Evolutionary conservation across 2,888 invertebrate species (phyloP), one percentile per base, ranked within the genome.

Genomic region (Drosophila neotestacea): DNA sequence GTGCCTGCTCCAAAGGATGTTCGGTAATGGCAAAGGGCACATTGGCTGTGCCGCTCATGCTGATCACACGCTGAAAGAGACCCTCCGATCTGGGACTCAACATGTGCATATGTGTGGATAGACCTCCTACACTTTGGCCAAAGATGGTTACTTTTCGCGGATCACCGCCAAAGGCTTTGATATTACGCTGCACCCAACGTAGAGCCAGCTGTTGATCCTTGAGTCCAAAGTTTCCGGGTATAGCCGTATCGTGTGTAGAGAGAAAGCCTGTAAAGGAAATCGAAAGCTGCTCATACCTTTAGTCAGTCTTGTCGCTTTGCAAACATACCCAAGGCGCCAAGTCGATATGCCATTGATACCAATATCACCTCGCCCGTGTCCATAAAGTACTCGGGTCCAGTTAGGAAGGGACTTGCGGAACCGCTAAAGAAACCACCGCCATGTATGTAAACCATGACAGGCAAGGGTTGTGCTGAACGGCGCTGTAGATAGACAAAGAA

Each of bases 381-480:
- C 93, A 94, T 93, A 42, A 94, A 91, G 80, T 93, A 94, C 73
- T 94, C 93, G 0, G 94, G 93, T 2, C 94, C 94, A 32, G 92
- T 85, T 13, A 93, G 69, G 10, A 80, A 77, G 13, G 93, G 93
- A 34, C 90, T 90, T 0, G 93, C 92, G 1, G 92, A 86, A 6
- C 94, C 94, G 5, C 93, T 91, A 72, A 94, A 93, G 83, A 93
- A 94, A 10, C 93, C 94, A 0, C 94, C 94, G 42, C 93, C 94
- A 80, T 93, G 93, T 63, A 94, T 93, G 62, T 93, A 94, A 1
- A 94, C 93, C 93, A 94, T 93, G 0, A 94, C 94, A 0, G 94
- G 93, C 4, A 92, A 58, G 0, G 13, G 5, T 1, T 54, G 39
- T 1, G 54, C 32, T 0, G 62, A 16, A 6, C 60, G 61, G 22